Percentiles rank a stretch among this genome's conserved stretches.
These are phyloP conservation scores for Diplodus sargus DNA, from an alignment of 2,797 vertebrate genomes.

Conservation along the genomic window DNA sequence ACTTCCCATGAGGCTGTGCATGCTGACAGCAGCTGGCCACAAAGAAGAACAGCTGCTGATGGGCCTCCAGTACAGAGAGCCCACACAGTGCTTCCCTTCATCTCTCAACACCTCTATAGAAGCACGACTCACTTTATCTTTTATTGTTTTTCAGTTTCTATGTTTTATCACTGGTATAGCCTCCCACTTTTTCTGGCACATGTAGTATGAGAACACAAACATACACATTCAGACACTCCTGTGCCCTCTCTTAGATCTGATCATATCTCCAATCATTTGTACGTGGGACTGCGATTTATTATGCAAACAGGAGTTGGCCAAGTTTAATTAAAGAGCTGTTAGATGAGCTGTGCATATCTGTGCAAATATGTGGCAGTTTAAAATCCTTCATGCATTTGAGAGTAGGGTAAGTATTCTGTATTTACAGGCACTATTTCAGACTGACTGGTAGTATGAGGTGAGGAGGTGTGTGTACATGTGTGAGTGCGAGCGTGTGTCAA, in stretches of 20 bases:
- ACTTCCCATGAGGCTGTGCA: constrained; percentile 73
- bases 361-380: constrained; percentile 63
- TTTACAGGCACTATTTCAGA: constrained; percentile 22
- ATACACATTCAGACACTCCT: constrained; percentile 5
- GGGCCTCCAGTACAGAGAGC: constrained; percentile 61
- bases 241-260: constrained; percentile 27
- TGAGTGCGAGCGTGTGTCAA: not conserved
- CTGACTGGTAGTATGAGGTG: not conserved
- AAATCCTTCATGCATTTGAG: constrained; percentile 57
- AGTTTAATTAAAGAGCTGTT: constrained; percentile 75
- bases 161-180: constrained; percentile 12
- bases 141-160: constrained; percentile 18
- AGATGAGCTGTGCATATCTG: constrained; percentile 69
- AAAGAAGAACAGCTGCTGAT: constrained; percentile 69
- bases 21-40: constrained; percentile 77
- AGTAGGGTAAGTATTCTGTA: constrained; percentile 32
- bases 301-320: constrained; percentile 73
- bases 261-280: constrained; percentile 50
- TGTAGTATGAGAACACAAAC: constrained; percentile 3
- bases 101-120: constrained; percentile 13
- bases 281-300: constrained; percentile 58
- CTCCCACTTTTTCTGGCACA: constrained; percentile 11
- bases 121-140: constrained; percentile 17
- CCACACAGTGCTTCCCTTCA: constrained; percentile 30
- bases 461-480: not conserved